Evolutionary conservation across 2,113 vertebrate species (phyloP).

Genomic region (Protobothrops mucrosquamatus): DNA sequence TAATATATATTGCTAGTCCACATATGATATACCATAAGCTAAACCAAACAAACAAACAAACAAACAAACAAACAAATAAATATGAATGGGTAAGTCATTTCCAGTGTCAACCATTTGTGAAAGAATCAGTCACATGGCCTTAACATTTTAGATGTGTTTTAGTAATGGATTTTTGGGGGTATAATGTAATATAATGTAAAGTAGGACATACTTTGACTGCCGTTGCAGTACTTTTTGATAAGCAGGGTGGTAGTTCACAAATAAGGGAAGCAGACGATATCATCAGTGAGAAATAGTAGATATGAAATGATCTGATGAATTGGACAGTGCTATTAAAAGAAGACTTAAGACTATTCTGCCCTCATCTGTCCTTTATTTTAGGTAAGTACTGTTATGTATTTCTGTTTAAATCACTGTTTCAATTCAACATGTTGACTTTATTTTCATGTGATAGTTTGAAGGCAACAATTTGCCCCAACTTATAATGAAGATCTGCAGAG

Average conservation of each 20-base stretch:
- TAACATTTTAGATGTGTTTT: not conserved
- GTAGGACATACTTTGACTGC: not conserved
- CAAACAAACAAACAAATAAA: not conserved
- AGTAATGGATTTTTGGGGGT: not conserved
- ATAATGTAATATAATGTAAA: not conserved
- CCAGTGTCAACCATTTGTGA: not conserved
- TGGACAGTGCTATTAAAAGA: not conserved
- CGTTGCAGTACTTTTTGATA: not conserved
- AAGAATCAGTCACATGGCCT: not conserved
- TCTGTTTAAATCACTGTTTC: not conserved
- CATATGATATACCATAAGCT: not conserved
- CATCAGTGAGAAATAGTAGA: not conserved
- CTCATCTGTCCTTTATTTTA: not conserved
- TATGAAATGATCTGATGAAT: conserved; percentile 2
- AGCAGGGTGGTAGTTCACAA: not conserved
- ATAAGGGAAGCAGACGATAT: not conserved
- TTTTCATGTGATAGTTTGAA: too few relatives aligned
- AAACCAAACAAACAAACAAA: too few relatives aligned
- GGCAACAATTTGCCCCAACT: too few relatives aligned
- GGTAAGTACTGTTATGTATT: not conserved
- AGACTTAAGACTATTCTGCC: not conserved
- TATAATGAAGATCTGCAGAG: too few relatives aligned
- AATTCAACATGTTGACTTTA: too few relatives aligned
- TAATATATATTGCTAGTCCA: not conserved
- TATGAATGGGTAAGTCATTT: not conserved